Evolutionary conservation across 1,140 invertebrate species (phyloP).

Genomic region (Aporrectodea caliginosa): DNA sequence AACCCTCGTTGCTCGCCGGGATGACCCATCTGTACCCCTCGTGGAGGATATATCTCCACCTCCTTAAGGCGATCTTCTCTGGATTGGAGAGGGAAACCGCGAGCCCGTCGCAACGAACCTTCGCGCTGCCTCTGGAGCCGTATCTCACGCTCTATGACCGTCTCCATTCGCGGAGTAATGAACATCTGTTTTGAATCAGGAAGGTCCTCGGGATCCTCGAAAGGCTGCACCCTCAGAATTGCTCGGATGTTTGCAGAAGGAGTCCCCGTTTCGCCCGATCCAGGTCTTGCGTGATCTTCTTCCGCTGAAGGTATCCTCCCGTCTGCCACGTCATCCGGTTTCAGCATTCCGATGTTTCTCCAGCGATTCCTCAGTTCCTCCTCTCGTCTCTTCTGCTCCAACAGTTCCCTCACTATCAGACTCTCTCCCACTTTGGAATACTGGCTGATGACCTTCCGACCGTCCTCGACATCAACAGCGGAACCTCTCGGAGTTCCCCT

Average conservation of each 20-base stretch:
- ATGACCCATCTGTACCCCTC: too few species aligned
- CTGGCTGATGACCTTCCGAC: neutral
- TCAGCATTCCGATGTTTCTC: neutral
- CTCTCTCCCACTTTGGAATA: neutral
- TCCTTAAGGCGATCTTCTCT: neutral
- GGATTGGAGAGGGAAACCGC: neutral
- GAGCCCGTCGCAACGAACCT: conserved; percentile 9
- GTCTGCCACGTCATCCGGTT: neutral
- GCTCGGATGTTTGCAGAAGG: neutral
- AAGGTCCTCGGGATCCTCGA: conserved; percentile 6
- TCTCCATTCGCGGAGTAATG: conserved; percentile 11
- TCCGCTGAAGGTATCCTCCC: neutral
- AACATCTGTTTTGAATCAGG: conserved; percentile 6
- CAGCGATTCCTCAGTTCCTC: neutral
- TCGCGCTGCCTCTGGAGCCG: neutral
- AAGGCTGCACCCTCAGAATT: neutral
- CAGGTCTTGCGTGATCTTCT: neutral
- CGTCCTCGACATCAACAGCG: neutral
- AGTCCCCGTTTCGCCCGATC: neutral
- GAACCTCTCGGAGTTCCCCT: neutral
- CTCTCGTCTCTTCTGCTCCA: neutral
- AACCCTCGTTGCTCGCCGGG: neutral
- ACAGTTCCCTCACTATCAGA: neutral
- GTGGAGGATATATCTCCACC: too few species aligned
- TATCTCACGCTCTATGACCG: conserved; percentile 11